phyloP scores from a whole-genome alignment of 2,797 vertebrate genomes.

The Onychomys arenicola region DNA sequence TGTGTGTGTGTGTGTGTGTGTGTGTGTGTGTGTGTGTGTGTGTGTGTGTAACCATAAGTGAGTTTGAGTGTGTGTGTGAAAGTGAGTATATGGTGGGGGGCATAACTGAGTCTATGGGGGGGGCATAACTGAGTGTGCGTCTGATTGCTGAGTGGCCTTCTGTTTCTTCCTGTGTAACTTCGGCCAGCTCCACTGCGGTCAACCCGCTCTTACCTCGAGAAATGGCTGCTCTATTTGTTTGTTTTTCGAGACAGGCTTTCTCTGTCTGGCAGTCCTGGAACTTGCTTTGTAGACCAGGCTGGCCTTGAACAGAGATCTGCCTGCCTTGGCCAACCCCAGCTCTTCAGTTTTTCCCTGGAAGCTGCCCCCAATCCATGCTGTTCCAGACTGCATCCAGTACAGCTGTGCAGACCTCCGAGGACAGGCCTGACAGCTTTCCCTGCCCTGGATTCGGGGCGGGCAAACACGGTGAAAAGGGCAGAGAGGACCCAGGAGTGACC shows the following conservation, averaged over 20 bases:
- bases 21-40: neutral
- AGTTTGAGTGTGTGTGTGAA: neutral
- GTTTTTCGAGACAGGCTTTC: neutral
- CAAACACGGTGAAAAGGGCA: neutral
- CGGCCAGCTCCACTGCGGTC: accelerated
- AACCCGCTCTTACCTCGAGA: neutral
- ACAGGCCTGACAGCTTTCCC: neutral
- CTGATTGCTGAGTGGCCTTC: too few species aligned
- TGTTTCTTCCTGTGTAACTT: neutral
- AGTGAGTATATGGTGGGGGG: neutral
- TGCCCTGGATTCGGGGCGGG: neutral
- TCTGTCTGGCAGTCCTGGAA: neutral
- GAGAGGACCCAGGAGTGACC: too few species aligned
- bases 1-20: neutral
- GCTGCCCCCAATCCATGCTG: neutral
- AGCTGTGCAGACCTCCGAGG: neutral
- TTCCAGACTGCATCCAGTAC: neutral
- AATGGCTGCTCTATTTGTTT: neutral
- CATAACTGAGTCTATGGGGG: neutral
- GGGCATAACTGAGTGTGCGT: neutral
- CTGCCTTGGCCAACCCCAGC: neutral
- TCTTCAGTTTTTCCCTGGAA: neutral
- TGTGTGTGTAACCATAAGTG: neutral
- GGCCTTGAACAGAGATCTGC: neutral
- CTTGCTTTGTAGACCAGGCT: neutral